phyloP scores from a whole-genome alignment of 2,797 vertebrate species.

The Tympanoctomys barrerae region DNA sequence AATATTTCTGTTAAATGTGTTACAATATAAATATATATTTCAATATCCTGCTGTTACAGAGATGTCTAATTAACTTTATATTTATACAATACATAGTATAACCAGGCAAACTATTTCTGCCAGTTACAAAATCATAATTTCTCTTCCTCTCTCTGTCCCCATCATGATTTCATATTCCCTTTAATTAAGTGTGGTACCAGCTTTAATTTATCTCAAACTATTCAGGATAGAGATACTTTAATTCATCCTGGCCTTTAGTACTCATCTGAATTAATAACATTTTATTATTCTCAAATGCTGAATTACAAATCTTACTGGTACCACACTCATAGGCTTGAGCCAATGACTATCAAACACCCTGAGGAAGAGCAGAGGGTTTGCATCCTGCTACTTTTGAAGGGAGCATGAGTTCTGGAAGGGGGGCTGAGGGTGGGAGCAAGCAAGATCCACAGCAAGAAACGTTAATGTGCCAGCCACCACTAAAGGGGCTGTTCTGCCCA shows the following conservation, averaged over 20 bases:
- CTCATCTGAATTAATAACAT: constrained; percentile 40
- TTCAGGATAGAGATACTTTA: constrained; percentile 47
- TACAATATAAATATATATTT: not conserved
- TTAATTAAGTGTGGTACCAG: constrained; percentile 50
- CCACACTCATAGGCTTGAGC: not conserved
- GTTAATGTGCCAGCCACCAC: not conserved
- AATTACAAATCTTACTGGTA: constrained; percentile 41
- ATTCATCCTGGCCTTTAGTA: constrained; percentile 35
- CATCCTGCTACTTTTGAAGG: not conserved
- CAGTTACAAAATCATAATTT: constrained; percentile 37
- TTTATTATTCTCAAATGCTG: constrained; percentile 14
- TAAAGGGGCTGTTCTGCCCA: not conserved
- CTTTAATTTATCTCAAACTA: constrained; percentile 30
- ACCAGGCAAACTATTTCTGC: constrained; percentile 1
- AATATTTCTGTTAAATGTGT: not conserved
- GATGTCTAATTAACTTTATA: not conserved
- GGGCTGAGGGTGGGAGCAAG: not conserved
- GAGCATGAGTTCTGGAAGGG: not conserved
- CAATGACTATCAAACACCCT: not conserved
- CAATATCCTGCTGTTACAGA: not conserved
- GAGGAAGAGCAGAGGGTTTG: not conserved
- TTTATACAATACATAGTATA: not conserved
- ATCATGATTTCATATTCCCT: constrained; percentile 52
- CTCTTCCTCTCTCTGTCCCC: not conserved
- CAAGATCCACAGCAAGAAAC: not conserved